A percentile compares a stretch with the other conserved stretches of the same genome.
phyloP scores from a whole-genome alignment of 2,113 vertebrate genomes.

The Caloenas nicobarica region DNA sequence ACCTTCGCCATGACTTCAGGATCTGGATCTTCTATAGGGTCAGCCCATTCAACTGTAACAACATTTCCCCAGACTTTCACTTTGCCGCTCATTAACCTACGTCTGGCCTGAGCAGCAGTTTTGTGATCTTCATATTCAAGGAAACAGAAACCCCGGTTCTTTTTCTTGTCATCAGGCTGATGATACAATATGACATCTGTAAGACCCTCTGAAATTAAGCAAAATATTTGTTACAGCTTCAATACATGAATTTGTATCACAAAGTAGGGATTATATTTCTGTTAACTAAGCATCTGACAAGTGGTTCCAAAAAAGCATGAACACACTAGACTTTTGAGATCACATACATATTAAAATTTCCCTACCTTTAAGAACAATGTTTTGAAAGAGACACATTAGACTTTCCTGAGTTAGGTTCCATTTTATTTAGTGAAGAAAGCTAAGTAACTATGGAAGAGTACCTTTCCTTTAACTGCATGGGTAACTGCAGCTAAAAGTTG shows the following conservation, averaged over 20 bases:
- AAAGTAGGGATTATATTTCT: neutral
- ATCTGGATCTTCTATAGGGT: slow-evolving; percentile 98
- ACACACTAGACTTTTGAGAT: neutral
- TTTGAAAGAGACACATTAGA: neutral
- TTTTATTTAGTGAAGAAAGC: neutral
- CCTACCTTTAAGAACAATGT: neutral
- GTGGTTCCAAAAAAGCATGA: neutral
- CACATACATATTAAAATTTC: neutral
- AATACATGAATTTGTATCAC: neutral
- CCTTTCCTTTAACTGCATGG: neutral
- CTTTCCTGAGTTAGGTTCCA: neutral
- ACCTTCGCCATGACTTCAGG: slow-evolving; percentile 99
- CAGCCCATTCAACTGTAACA: slow-evolving; percentile 98
- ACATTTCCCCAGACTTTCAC: slow-evolving; percentile 98
- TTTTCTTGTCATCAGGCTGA: slow-evolving; percentile 97
- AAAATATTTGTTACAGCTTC: slow-evolving; percentile 16
- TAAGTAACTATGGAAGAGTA: neutral
- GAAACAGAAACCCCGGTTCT: slow-evolving; percentile 98
- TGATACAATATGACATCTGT: slow-evolving; percentile 98
- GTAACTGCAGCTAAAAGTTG: neutral
- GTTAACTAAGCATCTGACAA: neutral
- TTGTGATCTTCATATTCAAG: slow-evolving; percentile 99
- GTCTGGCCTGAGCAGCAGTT: slow-evolving; percentile 94
- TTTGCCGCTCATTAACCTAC: slow-evolving; percentile 97
- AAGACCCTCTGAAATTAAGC: slow-evolving; percentile 89